Evolutionary conservation across 2,888 invertebrate genomes (phyloP).

Genomic region (Chrysina gloriosa): DNA sequence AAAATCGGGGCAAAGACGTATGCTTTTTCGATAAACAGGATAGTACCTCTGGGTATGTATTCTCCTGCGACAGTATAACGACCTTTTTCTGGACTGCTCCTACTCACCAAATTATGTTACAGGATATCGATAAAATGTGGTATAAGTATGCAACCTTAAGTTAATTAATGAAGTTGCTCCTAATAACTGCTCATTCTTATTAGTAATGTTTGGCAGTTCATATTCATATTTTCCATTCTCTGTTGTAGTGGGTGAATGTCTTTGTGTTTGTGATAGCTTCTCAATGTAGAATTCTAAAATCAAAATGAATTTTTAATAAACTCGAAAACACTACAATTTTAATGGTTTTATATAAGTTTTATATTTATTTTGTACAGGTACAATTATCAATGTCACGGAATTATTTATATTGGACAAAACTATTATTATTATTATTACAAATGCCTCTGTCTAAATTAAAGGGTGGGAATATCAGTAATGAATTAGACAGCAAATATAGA

Average conservation of each 20-base stretch:
- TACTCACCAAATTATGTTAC: constrained; percentile 49
- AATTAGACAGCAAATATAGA: too few species aligned
- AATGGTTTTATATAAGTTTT: too few species aligned
- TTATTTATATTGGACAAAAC: too few species aligned
- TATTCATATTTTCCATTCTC: constrained; percentile 33
- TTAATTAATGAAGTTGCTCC: constrained; percentile 70
- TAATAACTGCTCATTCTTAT: constrained; percentile 67
- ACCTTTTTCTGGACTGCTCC: constrained; percentile 71
- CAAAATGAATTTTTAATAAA: constrained; percentile 4
- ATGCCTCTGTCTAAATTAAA: too few species aligned
- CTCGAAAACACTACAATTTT: not conserved
- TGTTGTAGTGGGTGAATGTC: constrained; percentile 48
- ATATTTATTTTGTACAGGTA: too few species aligned
- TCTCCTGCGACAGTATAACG: constrained; percentile 74
- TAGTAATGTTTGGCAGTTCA: constrained; percentile 64
- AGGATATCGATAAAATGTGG: not conserved
- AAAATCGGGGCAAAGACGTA: constrained; percentile 80
- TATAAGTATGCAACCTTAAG: constrained; percentile 57
- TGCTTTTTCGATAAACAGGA: constrained; percentile 84
- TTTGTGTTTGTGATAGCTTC: constrained; percentile 35
- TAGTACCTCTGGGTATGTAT: constrained; percentile 73
- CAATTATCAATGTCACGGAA: too few species aligned
- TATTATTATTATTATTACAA: too few species aligned
- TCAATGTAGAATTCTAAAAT: constrained; percentile 23
- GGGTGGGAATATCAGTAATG: too few species aligned